Evolutionary conservation across 2,113 vertebrate species (phyloP), one percentile per base, ranked within the genome.

Genomic region (Geococcyx californianus): DNA sequence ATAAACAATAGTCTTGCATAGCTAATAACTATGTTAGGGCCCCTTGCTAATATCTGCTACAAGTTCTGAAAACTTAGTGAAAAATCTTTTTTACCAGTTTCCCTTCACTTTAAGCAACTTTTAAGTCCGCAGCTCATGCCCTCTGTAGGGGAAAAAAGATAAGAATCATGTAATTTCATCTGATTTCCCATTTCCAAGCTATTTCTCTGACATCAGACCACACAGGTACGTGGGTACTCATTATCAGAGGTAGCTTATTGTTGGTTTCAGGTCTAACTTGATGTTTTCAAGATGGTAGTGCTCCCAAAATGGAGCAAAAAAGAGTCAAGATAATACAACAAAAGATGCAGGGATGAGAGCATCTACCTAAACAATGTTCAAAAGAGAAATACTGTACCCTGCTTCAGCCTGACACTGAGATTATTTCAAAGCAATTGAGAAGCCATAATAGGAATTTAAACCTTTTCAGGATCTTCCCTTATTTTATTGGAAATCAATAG

Each of bases 201-300:
- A 15, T 67, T 95, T 94, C 91, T 93, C 54, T 89, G 94, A 70
- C 93, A 91, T 84, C 92, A 85, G 95, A 96, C 91, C 97, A 97
- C 96, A 97, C 96, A 96, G 92, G 91, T 85, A 93, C 59, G 26
- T 1, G 2, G 42, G 62, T 49, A 4, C n/a, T 47, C 1, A 1
- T 79, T 91, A 93, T 95, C 93, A 97, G 95, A 97, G 94, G 80
- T 14, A 82, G 55, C 52, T 91, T 58, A 11, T 67, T 52, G 59
- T 9, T 18, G 68, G 8, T 45, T 42, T 58, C 3, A 52, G 64
- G 70, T 87, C 81, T 70, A 24, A 29, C 6, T 74, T 33, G 45
- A 69, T 38, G 25, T 87, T 94, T 95, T 90, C 20, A 67, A 54
- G 67, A 68, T 54, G 51, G 66, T 11, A 47, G 55, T 9, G 17